Evolutionary conservation across 2,888 invertebrate genomes (phyloP), one percentile per base, ranked within the genome.

Genomic region (Parnassius apollo): DNA sequence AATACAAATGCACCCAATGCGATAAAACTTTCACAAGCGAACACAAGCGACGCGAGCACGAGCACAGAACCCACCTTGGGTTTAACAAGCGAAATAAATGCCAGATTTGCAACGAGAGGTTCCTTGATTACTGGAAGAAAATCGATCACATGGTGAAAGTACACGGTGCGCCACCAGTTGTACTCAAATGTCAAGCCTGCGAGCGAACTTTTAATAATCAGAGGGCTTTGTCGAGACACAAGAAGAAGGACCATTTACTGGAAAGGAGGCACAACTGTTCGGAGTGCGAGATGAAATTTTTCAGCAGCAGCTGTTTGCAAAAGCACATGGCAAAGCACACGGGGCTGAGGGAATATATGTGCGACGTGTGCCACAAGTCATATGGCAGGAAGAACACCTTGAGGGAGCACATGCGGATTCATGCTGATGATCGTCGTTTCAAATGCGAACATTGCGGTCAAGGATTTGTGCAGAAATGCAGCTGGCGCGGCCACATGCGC

Each of bases 241-340:
- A 75, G 2, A 85, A 80, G 66, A 83, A 80, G 63, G 82, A 88
- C 10, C 92, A 92, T 62, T 74, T 92, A 3, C 70, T 83, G 75
- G 86, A 87, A 62, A 72, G 80, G 35, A 77, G 81, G 12, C 89
- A 86, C 48, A 82, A 80, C 22, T 93, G 93, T 55, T 72, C 74
- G 0, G 80, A 90, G 10, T 93, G 93, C 50, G 86, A 86, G 0
- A 88, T 85, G 74, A 75, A 73, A 8, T 86, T 85, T 49, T 88
- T 79, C 59, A 71, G 71, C 0, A 73, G 71, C 42, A 73, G 74
- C 13, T 69, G 70, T 12, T 64, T 87, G 52, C 69, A 73, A 10
- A 73, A 75, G 2, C 88, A 88, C 13, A 78, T 82, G 77, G 69
- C 77, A 0, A 83, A 80, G 49, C 88, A 88, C 52, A 80, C 83